Base-by-base conservation (phyloP, 2,113 vertebrate genomes). In the Rattus rattus region DNA sequence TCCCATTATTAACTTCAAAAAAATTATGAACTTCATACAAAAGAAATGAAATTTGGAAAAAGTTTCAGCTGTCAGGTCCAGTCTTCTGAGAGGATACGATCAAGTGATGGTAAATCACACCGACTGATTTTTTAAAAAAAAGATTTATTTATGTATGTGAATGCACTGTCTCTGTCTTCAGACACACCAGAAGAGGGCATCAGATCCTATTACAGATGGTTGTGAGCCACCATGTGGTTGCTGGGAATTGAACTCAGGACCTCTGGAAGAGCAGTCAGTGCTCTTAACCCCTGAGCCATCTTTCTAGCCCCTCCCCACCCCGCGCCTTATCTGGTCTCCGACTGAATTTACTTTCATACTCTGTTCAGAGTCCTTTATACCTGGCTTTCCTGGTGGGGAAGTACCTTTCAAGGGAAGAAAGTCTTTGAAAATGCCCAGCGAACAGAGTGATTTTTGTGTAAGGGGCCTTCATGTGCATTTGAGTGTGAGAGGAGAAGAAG, bases 11-110 rank as follows among this genome's bases (percentile, higher is more conserved):
- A 84, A 95, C 76, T 94, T 73, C 36, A 52, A 52, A 91, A n/a
- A 6, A 85, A 92, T 77, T 7, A 84, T 67, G 2, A 90, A 56
- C 4, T 92, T 96, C 12, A 52, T 70, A 10, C 1, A 65, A 79
- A 91, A 43, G 28, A 77, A 79, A 87, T 88, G 73, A 52, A 72
- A 85, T 67, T 75, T 94, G 20, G 47, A 56, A 91, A 92, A 83
- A 19, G 77, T 67, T 91, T 91, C 61, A 92, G 70, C 76, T 83
- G n/a, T n/a, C n/a, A 81, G 39, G 16, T 1, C 6, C 49, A 94
- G 33, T 76, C 17, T 76, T 56, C 8, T 33, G 22, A 47, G 12
- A 70, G 1, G 10, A 22, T 3, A 17, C 84, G 12, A 86, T 28
- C 61, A 63, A 75, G 47, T 24, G 19, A 67, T 13, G 3, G 0